These are phyloP conservation scores for Cricetomys ansorgei DNA, from an alignment of 2,113 vertebrate genomes.

Conservation along the genomic window DNA sequence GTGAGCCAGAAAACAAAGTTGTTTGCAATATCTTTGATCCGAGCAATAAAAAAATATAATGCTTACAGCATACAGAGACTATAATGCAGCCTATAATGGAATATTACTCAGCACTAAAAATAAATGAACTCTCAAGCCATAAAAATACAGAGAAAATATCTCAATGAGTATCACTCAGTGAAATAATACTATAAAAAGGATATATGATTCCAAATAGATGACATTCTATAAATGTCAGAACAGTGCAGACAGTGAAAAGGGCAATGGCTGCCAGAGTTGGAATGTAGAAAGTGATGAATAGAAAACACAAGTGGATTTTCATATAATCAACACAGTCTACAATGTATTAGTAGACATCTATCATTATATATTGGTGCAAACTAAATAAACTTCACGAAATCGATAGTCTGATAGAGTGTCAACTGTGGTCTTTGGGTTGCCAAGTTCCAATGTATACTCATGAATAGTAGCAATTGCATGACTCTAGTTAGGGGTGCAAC, in stretches of 20 bases:
- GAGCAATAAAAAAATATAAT: not conserved
- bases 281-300: not conserved
- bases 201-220: not conserved
- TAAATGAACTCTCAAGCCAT: not conserved
- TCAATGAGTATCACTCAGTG: not conserved
- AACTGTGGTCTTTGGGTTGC: not conserved
- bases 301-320: not conserved
- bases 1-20: not conserved
- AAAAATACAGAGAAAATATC: not conserved
- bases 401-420: not conserved
- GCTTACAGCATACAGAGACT: not conserved
- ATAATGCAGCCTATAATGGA: not conserved
- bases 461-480: not conserved
- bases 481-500: not conserved
- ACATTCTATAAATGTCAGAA: not conserved
- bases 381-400: not conserved
- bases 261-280: not conserved
- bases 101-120: not conserved
- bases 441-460: not conserved
- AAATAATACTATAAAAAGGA: not conserved
- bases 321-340: no score
- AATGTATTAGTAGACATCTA: not conserved
- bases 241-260: not conserved
- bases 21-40: no score
- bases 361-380: not conserved